Evolutionary conservation across 2,113 vertebrate species (phyloP).

Genomic region (Eclectus roratus): DNA sequence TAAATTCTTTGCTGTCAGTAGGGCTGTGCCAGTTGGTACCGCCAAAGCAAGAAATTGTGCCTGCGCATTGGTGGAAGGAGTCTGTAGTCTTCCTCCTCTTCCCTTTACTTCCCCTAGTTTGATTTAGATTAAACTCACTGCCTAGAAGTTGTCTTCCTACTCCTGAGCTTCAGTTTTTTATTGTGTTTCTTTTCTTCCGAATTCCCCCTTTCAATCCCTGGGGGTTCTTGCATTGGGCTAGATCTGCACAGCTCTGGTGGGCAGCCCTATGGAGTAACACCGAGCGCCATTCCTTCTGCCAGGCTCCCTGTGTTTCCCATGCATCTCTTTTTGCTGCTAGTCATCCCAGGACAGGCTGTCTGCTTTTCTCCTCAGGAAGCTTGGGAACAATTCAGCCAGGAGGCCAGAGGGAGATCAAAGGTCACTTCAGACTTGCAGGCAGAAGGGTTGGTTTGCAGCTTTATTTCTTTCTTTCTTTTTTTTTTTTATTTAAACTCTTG

Average conservation of each 20-base stretch:
- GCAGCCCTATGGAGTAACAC: not conserved
- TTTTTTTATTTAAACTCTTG: not conserved
- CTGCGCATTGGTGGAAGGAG: not conserved
- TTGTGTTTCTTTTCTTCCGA: not conserved
- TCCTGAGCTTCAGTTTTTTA: not conserved
- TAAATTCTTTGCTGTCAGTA: not conserved
- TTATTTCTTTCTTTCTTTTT: accelerated
- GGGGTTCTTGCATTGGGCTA: not conserved
- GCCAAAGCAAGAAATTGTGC: not conserved
- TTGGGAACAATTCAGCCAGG: not conserved
- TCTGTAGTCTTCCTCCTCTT: not conserved
- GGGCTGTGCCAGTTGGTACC: not conserved
- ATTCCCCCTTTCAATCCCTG: accelerated
- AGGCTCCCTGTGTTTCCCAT: not conserved
- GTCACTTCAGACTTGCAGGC: not conserved
- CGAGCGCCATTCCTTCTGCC: not conserved
- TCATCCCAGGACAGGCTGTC: not conserved
- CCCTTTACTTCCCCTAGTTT: not conserved
- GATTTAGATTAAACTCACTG: not conserved
- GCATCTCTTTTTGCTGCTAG: not conserved
- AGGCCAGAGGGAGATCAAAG: not conserved
- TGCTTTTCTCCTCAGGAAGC: not conserved
- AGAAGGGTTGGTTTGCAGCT: not conserved
- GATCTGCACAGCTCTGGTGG: not conserved
- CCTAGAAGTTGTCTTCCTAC: not conserved